phyloP scores from a whole-genome alignment of 2,113 vertebrate genomes.

The Anhinga anhinga region DNA sequence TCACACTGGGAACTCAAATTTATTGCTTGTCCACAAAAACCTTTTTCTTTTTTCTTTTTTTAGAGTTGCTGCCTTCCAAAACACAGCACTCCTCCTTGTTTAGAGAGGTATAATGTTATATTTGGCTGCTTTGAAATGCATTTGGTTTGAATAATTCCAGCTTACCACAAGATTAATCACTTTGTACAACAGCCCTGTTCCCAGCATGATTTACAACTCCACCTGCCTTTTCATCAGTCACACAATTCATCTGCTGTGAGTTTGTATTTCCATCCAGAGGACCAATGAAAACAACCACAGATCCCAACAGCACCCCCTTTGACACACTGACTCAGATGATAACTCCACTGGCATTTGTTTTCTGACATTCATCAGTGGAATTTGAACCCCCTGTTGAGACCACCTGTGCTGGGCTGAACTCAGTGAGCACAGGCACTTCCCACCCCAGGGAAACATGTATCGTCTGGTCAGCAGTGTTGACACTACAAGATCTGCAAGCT shows the following conservation, averaged over 20 bases:
- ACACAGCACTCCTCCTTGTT: not conserved
- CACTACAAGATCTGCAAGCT: not conserved
- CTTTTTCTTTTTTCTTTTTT: not conserved
- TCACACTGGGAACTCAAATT: not conserved
- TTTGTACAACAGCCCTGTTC: not conserved
- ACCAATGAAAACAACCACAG: not conserved
- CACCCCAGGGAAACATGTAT: not conserved
- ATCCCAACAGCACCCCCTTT: not conserved
- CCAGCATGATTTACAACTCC: conserved; percentile 30
- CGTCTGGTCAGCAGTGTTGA: not conserved
- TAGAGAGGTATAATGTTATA: not conserved
- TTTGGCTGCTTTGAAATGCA: not conserved
- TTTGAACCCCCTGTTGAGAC: not conserved
- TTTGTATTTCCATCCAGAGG: not conserved
- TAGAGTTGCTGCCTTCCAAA: not conserved
- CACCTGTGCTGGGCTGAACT: not conserved
- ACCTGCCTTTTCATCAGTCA: conserved; percentile 37
- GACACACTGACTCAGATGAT: not conserved
- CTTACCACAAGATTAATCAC: conserved; percentile 14
- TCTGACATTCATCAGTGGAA: not conserved
- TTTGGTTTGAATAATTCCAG: not conserved
- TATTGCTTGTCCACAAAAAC: not conserved
- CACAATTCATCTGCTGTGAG: conserved; percentile 5
- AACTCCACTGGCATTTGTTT: not conserved
- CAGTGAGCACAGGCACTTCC: not conserved